Percentiles rank a stretch among this genome's conserved stretches.
phyloP scores from a whole-genome alignment of 2,113 vertebrate species.

The Lampris incognitus region DNA sequence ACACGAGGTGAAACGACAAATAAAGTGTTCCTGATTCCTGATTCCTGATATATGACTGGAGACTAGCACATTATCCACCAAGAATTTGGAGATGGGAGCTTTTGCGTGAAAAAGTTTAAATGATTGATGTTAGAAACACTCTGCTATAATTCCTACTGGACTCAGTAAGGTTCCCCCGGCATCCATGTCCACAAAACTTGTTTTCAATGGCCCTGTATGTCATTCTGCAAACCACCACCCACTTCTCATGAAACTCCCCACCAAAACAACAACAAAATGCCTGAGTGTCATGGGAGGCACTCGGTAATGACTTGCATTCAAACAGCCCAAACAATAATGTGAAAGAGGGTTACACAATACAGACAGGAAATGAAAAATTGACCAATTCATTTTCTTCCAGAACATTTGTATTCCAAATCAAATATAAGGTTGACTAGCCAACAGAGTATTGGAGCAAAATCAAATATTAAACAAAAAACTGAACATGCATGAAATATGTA shows the following conservation, averaged over 20 bases:
- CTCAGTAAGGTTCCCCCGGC: too few species aligned
- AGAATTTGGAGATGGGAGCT: too few species aligned
- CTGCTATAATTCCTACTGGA: not conserved
- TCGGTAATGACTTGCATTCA: conserved; percentile 24
- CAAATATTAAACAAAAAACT: not conserved
- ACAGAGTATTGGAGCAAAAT: not conserved
- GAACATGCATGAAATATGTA: conserved; percentile 17
- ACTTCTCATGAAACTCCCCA: not conserved
- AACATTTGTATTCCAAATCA: not conserved
- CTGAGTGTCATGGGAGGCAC: conserved; percentile 2
- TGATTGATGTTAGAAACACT: too few species aligned
- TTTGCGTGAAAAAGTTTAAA: too few species aligned
- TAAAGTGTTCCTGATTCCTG: too few species aligned
- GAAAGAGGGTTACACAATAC: not conserved
- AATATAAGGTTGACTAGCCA: not conserved
- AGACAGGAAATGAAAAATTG: conserved; percentile 5
- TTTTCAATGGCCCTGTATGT: not conserved
- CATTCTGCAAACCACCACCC: not conserved
- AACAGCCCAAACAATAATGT: conserved; percentile 8
- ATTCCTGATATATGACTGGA: too few species aligned
- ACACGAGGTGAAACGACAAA: too few species aligned
- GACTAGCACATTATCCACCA: too few species aligned
- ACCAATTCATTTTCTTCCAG: conserved; percentile 29
- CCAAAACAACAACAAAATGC: conserved; percentile 1
- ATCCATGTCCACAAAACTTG: not conserved